Evolutionary conservation across 1,140 invertebrate genomes (phyloP), one percentile per base, ranked within the genome.

Genomic region (Chrysomallon squamiferum): DNA sequence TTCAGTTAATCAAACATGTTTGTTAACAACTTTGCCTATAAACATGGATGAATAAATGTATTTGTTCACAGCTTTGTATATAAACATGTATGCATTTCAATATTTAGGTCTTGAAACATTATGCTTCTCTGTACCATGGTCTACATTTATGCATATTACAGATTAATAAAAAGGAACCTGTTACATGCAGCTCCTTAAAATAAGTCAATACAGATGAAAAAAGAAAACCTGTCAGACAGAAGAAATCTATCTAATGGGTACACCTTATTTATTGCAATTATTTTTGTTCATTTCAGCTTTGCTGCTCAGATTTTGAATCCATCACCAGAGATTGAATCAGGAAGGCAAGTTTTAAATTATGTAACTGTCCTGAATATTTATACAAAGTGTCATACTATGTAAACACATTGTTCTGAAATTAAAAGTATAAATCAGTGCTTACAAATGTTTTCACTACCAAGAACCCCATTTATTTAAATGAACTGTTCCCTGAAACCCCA

Each of bases 251-350:
- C 35, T n/a, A n/a, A n/a, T 38, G 35, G 35, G 15, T 38, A 5
- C 35, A 38, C 15, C 6, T 38, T 38, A 38, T 38, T 38, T 3
- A 41, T 20, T 35, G 11, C 4, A 25, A 41, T 18, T 68, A 22
- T 67, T 60, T 35, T 57, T 62, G 38, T 65, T 41, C 56, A 50
- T 72, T 73, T 30, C 75, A 82, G 80, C 70, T 78, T 80, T 76
- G 79, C 80, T 56, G 68, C 78, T 50, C 66, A 69, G 30, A 68
- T 81, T 27, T 62, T 82, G 22, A 81, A 75, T 70, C 79, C 80
- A 54, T 30, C 70, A 29, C 22, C 38, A 61, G 76, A 76, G 25
- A 65, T 82, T 29, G 66, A 76, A 41, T 61, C 71, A 45, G 73
- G 70, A 62, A 78, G 71, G 80, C 80, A 66, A 68, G 71, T 66